Base-by-base conservation (phyloP, 2,888 invertebrate genomes). In the Hypselothyrea guttata region DNA sequence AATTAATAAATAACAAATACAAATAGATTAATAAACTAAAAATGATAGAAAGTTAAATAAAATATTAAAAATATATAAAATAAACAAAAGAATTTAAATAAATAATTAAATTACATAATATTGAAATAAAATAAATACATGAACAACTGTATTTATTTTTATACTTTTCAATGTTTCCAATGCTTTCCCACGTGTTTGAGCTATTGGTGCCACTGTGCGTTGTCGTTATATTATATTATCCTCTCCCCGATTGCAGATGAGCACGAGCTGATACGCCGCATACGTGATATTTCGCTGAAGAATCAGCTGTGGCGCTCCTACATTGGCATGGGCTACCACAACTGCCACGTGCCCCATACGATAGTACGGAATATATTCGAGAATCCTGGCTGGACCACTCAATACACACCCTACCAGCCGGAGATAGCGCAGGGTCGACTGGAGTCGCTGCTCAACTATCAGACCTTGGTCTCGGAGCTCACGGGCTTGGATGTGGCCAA, bases 301-400 rank as follows among this genome's bases (percentile, higher is more conserved):
- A 99, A 99, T 91, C 93, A 98, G 90, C 93, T 98, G 87, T 98
- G 97, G 97, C 92, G 98, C 51, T 95, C 97, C 0, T 99, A 96
- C 89, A 98, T 99, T 54, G 99, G 99, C 3, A 98, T 99, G 96
- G 99, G 99, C 0, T 99, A 99, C 90, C 96, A 99, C 91, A 98
- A 98, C 89, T 99, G 98, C 86, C 95, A 96, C 87, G 96, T 98
- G 1, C 99, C 99, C 0, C 96, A 97, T 77, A 95, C 98, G 0
- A 99, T 99, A 62, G 93, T 96, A 92, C 92, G 99, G 53, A 99
- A 99, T 88, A 94, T 99, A 84, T 98, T 99, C 85, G 99, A 99
- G 92, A 99, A 99, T 91, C 99, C 99, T 42, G 99, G 99, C 90
- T 99, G 99, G 98, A 97, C 97, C 0, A 99, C 99, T 0, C 98